Evolutionary conservation across 2,888 invertebrate genomes (phyloP).

Genomic region (Tiliacea citrago): DNA sequence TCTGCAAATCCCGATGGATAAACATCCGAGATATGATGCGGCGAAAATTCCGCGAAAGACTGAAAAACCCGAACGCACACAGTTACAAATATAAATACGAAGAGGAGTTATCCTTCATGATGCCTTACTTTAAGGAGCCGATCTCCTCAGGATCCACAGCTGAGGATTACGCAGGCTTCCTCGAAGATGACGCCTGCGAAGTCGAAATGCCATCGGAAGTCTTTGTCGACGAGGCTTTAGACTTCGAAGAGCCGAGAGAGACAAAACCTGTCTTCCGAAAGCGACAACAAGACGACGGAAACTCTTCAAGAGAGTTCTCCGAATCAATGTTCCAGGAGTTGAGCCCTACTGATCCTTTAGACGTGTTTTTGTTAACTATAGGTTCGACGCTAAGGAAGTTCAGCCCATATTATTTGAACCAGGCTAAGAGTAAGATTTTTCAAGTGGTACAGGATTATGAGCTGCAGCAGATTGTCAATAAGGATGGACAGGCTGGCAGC

Average conservation of each 20-base stretch:
- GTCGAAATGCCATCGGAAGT: conserved; percentile 75
- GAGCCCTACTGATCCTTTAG: conserved; percentile 80
- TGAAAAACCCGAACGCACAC: conserved; percentile 75
- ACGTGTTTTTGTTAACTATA: conserved; percentile 83
- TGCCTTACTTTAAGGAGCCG: conserved; percentile 80
- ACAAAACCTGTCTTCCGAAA: conserved; percentile 72
- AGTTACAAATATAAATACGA: conserved; percentile 85
- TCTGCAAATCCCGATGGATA: conserved; percentile 84
- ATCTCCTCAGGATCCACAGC: conserved; percentile 36
- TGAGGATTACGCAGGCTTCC: conserved; percentile 77
- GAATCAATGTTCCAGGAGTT: conserved; percentile 73
- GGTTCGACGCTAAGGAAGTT: conserved; percentile 83
- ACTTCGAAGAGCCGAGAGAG: conserved; percentile 75
- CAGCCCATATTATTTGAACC: conserved; percentile 83
- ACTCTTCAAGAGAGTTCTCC: conserved; percentile 51
- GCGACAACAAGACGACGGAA: conserved; percentile 60
- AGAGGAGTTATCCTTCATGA: conserved; percentile 81
- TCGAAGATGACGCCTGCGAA: conserved; percentile 73
- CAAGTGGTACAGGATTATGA: conserved; percentile 88
- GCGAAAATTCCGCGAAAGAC: conserved; percentile 77
- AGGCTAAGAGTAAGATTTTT: conserved; percentile 87
- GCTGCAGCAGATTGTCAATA: conserved; percentile 82
- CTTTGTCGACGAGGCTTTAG: conserved; percentile 69
- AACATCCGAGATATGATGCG: conserved; percentile 87
- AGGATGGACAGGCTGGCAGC: conserved; percentile 70